Percentiles rank a stretch among this genome's conserved stretches.
Conservation (phyloP, 2,113 vertebrate genomes). For the Tylochromis polylepis region DNA sequence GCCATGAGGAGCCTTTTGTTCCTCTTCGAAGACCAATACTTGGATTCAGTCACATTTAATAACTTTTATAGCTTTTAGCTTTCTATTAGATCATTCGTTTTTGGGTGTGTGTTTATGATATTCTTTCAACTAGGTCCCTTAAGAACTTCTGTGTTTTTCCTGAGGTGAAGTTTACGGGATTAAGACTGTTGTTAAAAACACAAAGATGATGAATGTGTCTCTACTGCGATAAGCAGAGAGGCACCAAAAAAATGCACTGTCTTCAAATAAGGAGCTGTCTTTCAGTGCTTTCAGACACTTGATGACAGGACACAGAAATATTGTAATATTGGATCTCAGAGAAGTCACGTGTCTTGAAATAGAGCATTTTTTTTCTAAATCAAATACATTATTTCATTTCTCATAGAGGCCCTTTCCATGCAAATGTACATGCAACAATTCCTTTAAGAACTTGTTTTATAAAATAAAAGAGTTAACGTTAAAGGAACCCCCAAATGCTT, state of each 20-base stretch:
- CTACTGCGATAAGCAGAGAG: constrained; percentile 87
- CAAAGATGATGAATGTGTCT: constrained; percentile 52
- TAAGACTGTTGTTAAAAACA: constrained; percentile 82
- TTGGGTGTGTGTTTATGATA: constrained; percentile 30
- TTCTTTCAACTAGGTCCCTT: constrained; percentile 40
- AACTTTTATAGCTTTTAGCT: constrained; percentile 40
- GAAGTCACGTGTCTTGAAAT: too few species aligned
- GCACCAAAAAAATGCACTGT: constrained; percentile 85
- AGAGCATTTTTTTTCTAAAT: constrained; percentile 56
- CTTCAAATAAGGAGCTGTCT: constrained; percentile 62
- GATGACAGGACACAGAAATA: neutral
- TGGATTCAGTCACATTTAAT: constrained; percentile 22
- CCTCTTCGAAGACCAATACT: constrained; percentile 44
- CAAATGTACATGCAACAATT: constrained; percentile 11
- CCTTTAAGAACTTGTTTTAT: constrained; percentile 18
- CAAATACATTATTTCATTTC: constrained; percentile 37
- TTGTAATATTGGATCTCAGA: neutral
- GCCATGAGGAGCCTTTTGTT: neutral
- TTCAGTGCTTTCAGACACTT: constrained; percentile 12
- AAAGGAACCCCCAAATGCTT: constrained; percentile 15
- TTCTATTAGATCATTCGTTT: constrained; percentile 35
- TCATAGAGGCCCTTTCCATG: constrained; percentile 1
- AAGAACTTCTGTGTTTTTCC: constrained; percentile 77
- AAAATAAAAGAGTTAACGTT: neutral
- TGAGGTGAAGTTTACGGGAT: constrained; percentile 85